Evolutionary conservation across 35 echinoderm and acorn worm species (phyloP).

Genomic region (Hemicentrotus pulcherrimus): DNA sequence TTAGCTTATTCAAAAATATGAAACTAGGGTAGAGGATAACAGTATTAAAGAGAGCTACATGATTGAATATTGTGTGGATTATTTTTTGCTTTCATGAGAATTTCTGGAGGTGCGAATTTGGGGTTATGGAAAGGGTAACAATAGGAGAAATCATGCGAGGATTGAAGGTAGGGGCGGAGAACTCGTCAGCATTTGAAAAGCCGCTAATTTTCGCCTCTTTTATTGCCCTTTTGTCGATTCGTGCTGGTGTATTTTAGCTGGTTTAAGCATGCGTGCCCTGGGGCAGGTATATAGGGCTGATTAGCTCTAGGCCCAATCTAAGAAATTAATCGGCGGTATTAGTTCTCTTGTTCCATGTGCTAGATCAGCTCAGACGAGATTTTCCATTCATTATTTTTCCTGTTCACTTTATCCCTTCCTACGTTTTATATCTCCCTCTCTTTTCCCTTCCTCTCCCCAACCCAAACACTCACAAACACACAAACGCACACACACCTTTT

Average conservation of each 20-base stretch:
- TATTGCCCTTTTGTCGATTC: not conserved
- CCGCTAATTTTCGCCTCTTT: constrained; percentile 33
- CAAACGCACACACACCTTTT: not conserved
- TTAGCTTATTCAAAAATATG: constrained; percentile 11
- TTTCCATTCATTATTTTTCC: not conserved
- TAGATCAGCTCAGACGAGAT: constrained; percentile 9
- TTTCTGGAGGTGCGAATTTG: constrained; percentile 33
- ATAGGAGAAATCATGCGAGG: constrained; percentile 23
- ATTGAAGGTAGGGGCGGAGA: constrained; percentile 8
- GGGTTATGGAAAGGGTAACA: not conserved
- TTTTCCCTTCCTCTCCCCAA: not conserved
- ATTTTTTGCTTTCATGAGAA: not conserved
- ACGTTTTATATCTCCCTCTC: not conserved
- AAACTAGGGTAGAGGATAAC: not conserved
- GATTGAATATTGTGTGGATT: not conserved
- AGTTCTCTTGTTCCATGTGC: constrained; percentile 20
- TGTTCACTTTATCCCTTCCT: not conserved
- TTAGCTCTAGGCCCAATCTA: not conserved
- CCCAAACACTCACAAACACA: not conserved
- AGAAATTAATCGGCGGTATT: constrained; percentile 7
- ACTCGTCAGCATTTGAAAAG: constrained; percentile 28
- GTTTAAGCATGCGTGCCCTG: not conserved
- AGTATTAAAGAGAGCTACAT: not conserved
- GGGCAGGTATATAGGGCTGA: constrained; percentile 6
- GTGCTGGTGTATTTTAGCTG: not conserved